Evolutionary conservation across 2,888 invertebrate species (phyloP).

Genomic region (Sarcophaga carnaria): DNA sequence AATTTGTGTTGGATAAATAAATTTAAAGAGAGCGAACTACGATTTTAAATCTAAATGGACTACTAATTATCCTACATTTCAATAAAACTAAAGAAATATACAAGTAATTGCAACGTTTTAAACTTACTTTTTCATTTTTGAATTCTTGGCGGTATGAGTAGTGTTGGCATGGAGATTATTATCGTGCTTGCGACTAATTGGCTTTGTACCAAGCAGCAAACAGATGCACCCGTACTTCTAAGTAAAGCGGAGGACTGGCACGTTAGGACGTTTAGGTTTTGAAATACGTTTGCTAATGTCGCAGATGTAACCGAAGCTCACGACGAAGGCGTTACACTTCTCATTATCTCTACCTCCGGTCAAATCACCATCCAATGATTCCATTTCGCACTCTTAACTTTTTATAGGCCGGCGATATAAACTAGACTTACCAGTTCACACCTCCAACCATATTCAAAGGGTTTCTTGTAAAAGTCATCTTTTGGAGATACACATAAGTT

Average conservation of each 20-base stretch:
- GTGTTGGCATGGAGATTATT: conserved; percentile 44
- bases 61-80: too few species aligned
- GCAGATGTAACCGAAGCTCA: conserved; percentile 69
- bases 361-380: conserved; percentile 84
- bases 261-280: conserved; percentile 82
- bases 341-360: conserved; percentile 89
- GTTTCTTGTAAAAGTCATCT: too few species aligned
- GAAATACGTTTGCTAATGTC: conserved; percentile 83
- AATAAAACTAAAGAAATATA: neutral
- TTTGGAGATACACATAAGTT: too few species aligned
- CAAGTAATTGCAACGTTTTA: too few species aligned
- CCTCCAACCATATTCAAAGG: too few species aligned
- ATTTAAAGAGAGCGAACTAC: too few species aligned
- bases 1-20: neutral
- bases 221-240: conserved; percentile 61
- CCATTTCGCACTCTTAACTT: conserved; percentile 82
- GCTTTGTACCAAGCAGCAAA: neutral
- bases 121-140: conserved; percentile 28
- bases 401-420: too few species aligned
- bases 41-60: too few species aligned
- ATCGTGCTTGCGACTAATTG: too few species aligned
- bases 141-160: conserved; percentile 49
- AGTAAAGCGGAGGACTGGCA: conserved; percentile 67
- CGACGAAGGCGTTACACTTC: conserved; percentile 83
- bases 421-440: too few species aligned